phyloP scores from a whole-genome alignment of 2,797 vertebrate genomes.

The Aplochiton taeniatus region DNA sequence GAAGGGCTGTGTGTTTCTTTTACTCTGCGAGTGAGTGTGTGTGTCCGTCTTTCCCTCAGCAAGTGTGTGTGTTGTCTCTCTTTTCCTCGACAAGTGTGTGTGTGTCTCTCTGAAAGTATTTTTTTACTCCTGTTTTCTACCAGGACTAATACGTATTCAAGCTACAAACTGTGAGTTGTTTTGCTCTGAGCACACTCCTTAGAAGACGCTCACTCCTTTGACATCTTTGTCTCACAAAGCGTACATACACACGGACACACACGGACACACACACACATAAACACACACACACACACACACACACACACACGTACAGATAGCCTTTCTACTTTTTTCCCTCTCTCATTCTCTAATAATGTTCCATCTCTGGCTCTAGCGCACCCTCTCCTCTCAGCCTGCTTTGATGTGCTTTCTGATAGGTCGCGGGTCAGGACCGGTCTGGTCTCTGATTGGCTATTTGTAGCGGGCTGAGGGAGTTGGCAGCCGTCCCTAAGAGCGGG shows the following conservation, averaged over 20 bases:
- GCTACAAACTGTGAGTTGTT: too few species aligned
- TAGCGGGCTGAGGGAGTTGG: conserved; percentile 35
- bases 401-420: conserved; percentile 56
- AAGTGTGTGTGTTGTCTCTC: too few species aligned
- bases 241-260: neutral
- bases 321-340: conserved; percentile 4
- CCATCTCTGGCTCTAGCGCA: conserved; percentile 25
- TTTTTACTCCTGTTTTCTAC: too few species aligned
- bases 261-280: neutral
- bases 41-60: too few species aligned
- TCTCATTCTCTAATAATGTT: conserved; percentile 41
- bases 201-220: neutral
- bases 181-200: too few species aligned
- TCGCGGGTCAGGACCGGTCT: conserved; percentile 45
- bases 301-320: neutral
- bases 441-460: conserved; percentile 58
- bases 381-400: conserved; percentile 30
- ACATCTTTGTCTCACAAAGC: neutral
- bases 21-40: too few species aligned
- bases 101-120: too few species aligned
- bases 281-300: conserved; percentile 10
- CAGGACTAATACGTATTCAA: too few species aligned
- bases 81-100: too few species aligned
- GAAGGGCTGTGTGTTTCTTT: too few species aligned
- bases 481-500: conserved; percentile 38